These are phyloP conservation scores for Caracal caracal DNA, from an alignment of 2,113 vertebrate species.

Conservation along the genomic window DNA sequence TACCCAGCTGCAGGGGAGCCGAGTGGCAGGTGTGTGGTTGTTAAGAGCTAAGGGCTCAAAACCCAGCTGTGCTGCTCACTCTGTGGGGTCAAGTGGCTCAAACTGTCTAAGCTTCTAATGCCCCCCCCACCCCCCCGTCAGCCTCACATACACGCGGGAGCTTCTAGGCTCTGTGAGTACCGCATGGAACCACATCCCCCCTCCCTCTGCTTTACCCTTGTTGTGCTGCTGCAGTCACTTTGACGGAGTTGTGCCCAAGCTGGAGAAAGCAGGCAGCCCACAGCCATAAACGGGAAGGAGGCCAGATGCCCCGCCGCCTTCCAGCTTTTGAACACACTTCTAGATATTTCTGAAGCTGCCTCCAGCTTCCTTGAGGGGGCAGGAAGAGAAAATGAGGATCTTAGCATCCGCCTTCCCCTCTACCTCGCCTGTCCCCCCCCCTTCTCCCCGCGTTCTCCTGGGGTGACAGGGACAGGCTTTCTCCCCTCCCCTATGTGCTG, in stretches of 20 bases:
- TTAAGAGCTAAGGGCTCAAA: neutral
- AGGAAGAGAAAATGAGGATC: neutral
- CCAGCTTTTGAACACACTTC: neutral
- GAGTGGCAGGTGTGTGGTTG: neutral
- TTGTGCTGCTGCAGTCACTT: fast-evolving
- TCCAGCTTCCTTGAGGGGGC: neutral
- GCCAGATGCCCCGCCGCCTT: no score
- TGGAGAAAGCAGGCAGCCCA: neutral
- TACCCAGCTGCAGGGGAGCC: neutral
- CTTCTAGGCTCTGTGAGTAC: neutral
- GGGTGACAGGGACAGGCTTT: neutral
- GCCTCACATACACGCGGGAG: neutral
- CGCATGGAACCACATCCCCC: neutral
- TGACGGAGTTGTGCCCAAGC: neutral
- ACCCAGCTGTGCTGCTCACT: neutral
- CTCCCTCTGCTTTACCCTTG: neutral
- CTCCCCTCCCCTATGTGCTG: neutral
- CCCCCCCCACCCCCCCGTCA: neutral
- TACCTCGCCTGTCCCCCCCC: neutral
- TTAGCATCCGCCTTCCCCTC: neutral
- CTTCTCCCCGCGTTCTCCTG: no score
- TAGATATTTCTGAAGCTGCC: neutral
- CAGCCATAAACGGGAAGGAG: neutral
- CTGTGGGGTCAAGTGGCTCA: neutral
- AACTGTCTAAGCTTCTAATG: neutral